These are phyloP conservation scores for Ormyrus labotus DNA, from an alignment of 2,888 invertebrate genomes.

Conservation along the genomic window DNA sequence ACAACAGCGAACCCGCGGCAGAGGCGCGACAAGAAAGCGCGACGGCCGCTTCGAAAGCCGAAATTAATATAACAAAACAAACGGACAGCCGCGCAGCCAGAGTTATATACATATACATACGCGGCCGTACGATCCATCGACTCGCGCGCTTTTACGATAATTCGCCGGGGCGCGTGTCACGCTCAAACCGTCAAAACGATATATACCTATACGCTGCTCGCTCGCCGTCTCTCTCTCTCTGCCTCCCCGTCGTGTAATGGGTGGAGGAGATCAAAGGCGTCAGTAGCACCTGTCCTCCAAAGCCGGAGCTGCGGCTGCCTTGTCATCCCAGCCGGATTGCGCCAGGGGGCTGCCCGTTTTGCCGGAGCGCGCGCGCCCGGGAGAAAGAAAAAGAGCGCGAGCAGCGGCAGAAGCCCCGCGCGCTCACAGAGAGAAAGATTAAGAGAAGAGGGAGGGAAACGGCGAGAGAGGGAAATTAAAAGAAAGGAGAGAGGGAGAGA, in stretches of 20 bases:
- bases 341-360: conserved; percentile 62
- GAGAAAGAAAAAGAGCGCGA: neutral
- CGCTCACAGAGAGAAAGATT: conserved; percentile 27
- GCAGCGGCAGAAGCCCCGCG: neutral
- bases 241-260: conserved; percentile 65
- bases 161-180: neutral
- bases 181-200: conserved; percentile 27
- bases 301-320: conserved; percentile 64
- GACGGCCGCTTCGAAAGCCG: neutral
- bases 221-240: neutral
- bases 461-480: neutral
- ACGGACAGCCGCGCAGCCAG: conserved; percentile 4
- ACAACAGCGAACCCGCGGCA: no score
- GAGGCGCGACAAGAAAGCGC: neutral
- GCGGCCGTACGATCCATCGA: no score
- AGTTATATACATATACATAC: neutral
- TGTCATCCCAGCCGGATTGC: conserved; percentile 72
- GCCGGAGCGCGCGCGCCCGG: neutral
- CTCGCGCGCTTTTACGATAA: neutral
- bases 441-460: conserved; percentile 35
- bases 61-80: conserved; percentile 44
- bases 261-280: conserved; percentile 75
- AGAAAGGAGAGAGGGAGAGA: conserved; percentile 20
- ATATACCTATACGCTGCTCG: neutral
- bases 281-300: conserved; percentile 76